A percentile compares a stretch with the other conserved stretches of the same genome.
Conservation (phyloP, 2,113 vertebrate genomes). For the Eclectus roratus region DNA sequence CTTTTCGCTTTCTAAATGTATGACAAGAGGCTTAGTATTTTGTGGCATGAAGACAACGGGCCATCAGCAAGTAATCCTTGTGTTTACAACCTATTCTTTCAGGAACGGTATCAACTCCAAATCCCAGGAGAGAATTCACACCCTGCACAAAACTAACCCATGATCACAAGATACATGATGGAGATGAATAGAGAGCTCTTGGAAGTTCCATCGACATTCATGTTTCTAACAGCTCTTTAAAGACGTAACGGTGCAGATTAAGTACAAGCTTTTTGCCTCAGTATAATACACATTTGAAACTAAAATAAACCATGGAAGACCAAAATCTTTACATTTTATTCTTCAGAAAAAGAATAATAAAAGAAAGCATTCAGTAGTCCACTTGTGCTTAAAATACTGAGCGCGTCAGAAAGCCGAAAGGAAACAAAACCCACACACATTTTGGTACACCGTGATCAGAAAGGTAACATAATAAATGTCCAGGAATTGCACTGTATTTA, state of each 20-base stretch:
- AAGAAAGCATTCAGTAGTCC: constrained; percentile 75
- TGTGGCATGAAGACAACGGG: constrained; percentile 25
- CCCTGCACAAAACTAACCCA: constrained; percentile 27
- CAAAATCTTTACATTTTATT: constrained; percentile 67
- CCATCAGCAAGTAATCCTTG: neutral
- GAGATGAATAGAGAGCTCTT: neutral
- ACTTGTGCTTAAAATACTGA: constrained; percentile 78
- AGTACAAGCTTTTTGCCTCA: constrained; percentile 35
- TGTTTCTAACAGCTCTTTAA: constrained; percentile 74
- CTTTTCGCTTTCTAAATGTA: neutral
- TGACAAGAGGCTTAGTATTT: constrained; percentile 24
- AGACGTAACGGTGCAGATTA: constrained; percentile 56
- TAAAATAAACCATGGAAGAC: constrained; percentile 75
- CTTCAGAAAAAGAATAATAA: constrained; percentile 67
- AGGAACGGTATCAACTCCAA: constrained; percentile 39
- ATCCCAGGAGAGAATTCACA: neutral
- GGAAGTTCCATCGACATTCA: constrained; percentile 15
- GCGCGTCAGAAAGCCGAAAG: constrained; percentile 71
- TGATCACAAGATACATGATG: constrained; percentile 35
- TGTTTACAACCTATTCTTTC: constrained; percentile 41
- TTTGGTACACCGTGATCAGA: constrained; percentile 75
- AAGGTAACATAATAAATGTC: constrained; percentile 64
- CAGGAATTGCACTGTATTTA: constrained; percentile 79
- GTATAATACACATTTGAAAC: constrained; percentile 57
- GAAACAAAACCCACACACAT: constrained; percentile 57